Conservation (phyloP, 2,888 invertebrate genomes). For the Apeira syringaria region DNA sequence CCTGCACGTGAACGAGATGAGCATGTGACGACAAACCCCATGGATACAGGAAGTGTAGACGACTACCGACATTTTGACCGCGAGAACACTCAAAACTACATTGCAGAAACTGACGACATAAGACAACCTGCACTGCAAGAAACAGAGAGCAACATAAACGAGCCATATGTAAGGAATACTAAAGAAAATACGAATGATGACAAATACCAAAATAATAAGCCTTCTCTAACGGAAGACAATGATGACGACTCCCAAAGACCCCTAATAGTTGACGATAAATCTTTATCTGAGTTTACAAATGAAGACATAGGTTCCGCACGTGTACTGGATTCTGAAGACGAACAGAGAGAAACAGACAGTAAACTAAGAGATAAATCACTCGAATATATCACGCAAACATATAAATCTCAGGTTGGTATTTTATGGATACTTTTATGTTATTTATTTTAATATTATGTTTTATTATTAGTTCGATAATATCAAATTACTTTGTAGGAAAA, state of each 20-base stretch:
- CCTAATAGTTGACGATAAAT: constrained; percentile 45
- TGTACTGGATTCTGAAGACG: constrained; percentile 17
- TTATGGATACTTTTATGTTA: neutral
- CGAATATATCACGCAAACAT: constrained; percentile 22
- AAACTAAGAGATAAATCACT: constrained; percentile 34
- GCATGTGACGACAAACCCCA: constrained; percentile 20
- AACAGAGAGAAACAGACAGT: constrained; percentile 15
- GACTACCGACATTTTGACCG: constrained; percentile 2
- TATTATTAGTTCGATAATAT: neutral
- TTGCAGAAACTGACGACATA: neutral
- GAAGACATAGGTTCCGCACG: constrained; percentile 37
- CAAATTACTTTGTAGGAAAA: constrained; percentile 41
- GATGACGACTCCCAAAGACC: constrained; percentile 9
- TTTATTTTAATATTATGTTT: too few species aligned
- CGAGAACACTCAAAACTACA: neutral
- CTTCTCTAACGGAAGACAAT: neutral
- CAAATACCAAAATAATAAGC: neutral
- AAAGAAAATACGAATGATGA: neutral
- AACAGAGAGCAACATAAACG: neutral
- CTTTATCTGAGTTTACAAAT: constrained; percentile 61
- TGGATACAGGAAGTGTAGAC: constrained; percentile 17
- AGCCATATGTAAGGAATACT: neutral
- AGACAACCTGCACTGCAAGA: constrained; percentile 3
- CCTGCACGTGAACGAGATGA: constrained; percentile 28
- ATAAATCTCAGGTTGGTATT: constrained; percentile 42